Base-by-base conservation (phyloP, 2,113 vertebrate genomes). In the Chitala chitala region DNA sequence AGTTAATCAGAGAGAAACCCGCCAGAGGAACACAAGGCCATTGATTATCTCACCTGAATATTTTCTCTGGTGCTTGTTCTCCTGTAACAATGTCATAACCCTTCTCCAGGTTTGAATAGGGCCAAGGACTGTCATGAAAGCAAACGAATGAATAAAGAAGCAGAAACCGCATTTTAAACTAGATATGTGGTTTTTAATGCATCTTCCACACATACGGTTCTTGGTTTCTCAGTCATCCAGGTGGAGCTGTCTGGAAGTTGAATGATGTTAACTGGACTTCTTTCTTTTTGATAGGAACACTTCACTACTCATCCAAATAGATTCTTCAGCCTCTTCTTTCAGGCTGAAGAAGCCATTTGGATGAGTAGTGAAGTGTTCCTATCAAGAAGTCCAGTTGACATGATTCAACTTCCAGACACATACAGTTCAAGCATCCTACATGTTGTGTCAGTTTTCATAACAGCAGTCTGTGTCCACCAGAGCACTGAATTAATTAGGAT, bases 51-150 rank as follows among this genome's bases (percentile, higher is more conserved):
- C 87, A 99, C 97, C 97, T 95, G 92, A 98, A 96, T 73, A 98
- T 98, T 84, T 95, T 98, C 87, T 99, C 97, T 0, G 97, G 96
- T 0, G 96, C 95, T 83, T 99, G 97, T 76, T 96, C 93, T 59
- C 96, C 96, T 1, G 95, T 99, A 72, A 98, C 96, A 82, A 99
- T 84, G 84, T 99, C 96, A 0, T 98, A 99, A 42, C 97, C 97
- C 64, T 92, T 92, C 82, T 99, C 97, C 0, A 99, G 87, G 0
- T 95, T 96, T 0, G 95, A 95, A 56, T 98, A 99, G 6, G 97
- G 97, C 97, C 97, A 99, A 0, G 97, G 97, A 78, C 96, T 99
- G 82, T 1, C 44, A 71, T 59, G 79, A 1, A 69, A 80, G 2
- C 44, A 36, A 36, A 73, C 26, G 42, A 31, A 73, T 24, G 68